Base-by-base conservation (phyloP, 30 jellyfish, hydroid and myxozoan genomes). In the Turritopsis rubra region DNA sequence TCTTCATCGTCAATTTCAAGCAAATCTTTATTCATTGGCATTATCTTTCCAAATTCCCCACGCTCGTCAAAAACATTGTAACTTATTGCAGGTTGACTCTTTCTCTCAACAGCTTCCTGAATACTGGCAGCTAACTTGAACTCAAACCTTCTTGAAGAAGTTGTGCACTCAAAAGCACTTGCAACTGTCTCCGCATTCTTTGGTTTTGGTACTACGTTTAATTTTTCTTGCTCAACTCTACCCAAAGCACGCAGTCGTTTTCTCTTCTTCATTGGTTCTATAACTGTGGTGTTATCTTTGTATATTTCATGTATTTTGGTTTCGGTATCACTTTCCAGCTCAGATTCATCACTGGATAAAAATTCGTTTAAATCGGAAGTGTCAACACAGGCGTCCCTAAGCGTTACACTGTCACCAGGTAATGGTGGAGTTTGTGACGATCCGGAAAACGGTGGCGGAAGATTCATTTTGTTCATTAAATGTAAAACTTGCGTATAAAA, bases 361-460 rank as follows among this genome's bases (percentile, higher is more conserved):
- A 79, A 88, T 52, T 79, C 85, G 73, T 82, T 86, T 20, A 93
- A 81, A 82, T 88, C 99, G 72, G 81, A 53, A 18, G 99, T 93
- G 70, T 93, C 99, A 0, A 88, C 96, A 16, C 85, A 84, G 5
- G 87, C 96, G 71, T 93, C 95, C 5, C 54, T 28, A 28, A 93
- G 53, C 16, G 84, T 66, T 9, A 93, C 73, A 18, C 95, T 72
- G 75, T 93, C 96, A 41, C 84, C 99, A 16, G 99, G 99, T 92
- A 93, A 75, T 23, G 98, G 98, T 18, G 98, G 98, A 0, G 98
- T 80, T 7, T 70, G 52, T 0, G 98, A 88, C 8, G 89, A 90
- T 1, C 93, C 96, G 5, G 96, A 71, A 82, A 93, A 93, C 0
- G 98, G 98, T 0, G 98, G 98, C 9, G 98, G 96, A 25, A 93